Evolutionary conservation across 2,888 invertebrate species (phyloP), one percentile per base, ranked within the genome.

Genomic region (Apamea sordens): DNA sequence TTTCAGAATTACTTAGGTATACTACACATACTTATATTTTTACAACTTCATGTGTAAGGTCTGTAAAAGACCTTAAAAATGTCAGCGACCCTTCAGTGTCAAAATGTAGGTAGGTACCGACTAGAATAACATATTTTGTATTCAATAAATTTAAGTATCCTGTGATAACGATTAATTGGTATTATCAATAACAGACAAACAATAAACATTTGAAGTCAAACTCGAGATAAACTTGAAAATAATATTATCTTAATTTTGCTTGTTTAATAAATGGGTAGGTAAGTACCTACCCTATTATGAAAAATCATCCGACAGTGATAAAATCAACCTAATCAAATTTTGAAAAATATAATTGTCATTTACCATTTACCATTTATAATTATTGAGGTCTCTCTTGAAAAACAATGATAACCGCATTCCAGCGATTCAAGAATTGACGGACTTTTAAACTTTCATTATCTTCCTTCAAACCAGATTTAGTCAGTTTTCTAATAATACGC

Each of bases 181-280:
- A 36, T 56, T 68, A 78, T 50, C 8, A 36, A 50, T 21, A n/a
- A 41, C 53, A 47, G 67, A 41, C 50, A 72, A 64, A 74, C 67
- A 79, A 59, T 32, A 64, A 50, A 21, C 21, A 69, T 64, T 59
- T 53, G 32, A 44, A 72, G 59, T 69, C 36, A 69, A 83, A 70
- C 21, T 73, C 6, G 10, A 61, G 44, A 83, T 80, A 76, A 83
- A 80, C 64, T 56, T 56, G 32, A 68, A 64, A 79, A 72, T 44
- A 44, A 53, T 47, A 67, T 36, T 69, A 73, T 36, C 28, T 24
- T 61, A 59, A n/a, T 21, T n/a, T 6, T 56, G 24, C 59, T 63
- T 73, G 28, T 74, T 63, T 50, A 36, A 1, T 13, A 11, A 64
- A 61, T 61, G 32, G 32, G n/a, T n/a, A n/a, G n/a, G n/a, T n/a